A percentile compares a stretch with the other conserved stretches of the same genome.
Evolutionary conservation across 1,140 invertebrate species (phyloP).

Genomic region (Camponotus vicinus): DNA sequence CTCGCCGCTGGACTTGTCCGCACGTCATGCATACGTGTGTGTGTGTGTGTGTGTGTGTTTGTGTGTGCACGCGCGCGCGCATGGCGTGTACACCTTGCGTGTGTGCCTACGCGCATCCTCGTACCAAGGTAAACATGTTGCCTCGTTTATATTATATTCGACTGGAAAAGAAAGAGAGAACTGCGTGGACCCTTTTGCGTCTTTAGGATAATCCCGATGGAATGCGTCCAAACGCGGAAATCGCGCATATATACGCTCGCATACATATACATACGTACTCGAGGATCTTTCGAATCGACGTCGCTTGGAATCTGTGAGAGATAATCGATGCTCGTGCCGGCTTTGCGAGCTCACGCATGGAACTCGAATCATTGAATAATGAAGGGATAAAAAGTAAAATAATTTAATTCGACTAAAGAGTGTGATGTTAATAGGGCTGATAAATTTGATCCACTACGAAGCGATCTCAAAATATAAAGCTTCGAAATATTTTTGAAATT

Average conservation of each 20-base stretch:
- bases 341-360: neutral
- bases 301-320: conserved; percentile 24
- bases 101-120: conserved; percentile 23
- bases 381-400: neutral
- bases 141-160: neutral
- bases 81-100: no score
- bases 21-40: neutral
- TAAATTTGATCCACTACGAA: neutral
- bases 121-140: conserved; percentile 18
- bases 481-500: conserved; percentile 44
- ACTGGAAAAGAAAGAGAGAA: neutral
- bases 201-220: conserved; percentile 18
- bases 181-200: neutral
- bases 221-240: neutral
- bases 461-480: neutral
- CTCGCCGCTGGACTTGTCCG: conserved; percentile 42
- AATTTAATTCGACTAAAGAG: conserved; percentile 9
- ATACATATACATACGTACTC: neutral
- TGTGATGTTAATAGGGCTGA: neutral
- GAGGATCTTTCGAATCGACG: conserved; percentile 47
- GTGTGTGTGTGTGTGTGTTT: neutral
- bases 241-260: conserved; percentile 10
- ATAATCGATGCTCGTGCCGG: neutral
- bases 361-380: neutral
- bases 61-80: neutral